Evolutionary conservation across 2,113 vertebrate genomes (phyloP).

Genomic region (Pogonocichla stellata): DNA sequence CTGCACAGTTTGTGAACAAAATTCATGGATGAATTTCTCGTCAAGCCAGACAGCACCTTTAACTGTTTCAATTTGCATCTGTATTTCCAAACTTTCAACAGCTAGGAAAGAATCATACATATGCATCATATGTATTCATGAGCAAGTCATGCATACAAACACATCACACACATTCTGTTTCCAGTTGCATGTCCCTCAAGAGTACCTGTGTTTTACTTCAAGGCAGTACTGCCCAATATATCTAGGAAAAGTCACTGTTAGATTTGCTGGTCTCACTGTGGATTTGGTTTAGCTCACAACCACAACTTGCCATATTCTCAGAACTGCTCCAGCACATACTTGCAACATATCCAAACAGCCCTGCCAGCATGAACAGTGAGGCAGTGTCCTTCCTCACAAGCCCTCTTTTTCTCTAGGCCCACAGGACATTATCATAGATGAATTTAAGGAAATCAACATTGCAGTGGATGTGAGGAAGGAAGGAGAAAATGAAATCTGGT

Average conservation of each 20-base stretch:
- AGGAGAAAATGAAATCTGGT: neutral
- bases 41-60: neutral
- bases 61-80: neutral
- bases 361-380: rapidly evolving
- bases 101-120: neutral
- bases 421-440: neutral
- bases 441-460: neutral
- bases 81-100: neutral
- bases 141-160: neutral
- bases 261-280: neutral
- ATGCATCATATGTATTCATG: rapidly evolving
- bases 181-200: neutral
- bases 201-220: neutral
- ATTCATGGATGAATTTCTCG: neutral
- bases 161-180: neutral
- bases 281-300: neutral
- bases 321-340: neutral
- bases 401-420: neutral
- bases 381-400: neutral
- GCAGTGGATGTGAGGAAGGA: neutral
- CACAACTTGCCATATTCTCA: neutral
- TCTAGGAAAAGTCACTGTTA: neutral
- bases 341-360: neutral
- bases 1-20: neutral
- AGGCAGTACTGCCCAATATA: neutral